Evolutionary conservation across 2,113 vertebrate genomes (phyloP), one percentile per base, ranked within the genome.

Genomic region (Mirza zaza): DNA sequence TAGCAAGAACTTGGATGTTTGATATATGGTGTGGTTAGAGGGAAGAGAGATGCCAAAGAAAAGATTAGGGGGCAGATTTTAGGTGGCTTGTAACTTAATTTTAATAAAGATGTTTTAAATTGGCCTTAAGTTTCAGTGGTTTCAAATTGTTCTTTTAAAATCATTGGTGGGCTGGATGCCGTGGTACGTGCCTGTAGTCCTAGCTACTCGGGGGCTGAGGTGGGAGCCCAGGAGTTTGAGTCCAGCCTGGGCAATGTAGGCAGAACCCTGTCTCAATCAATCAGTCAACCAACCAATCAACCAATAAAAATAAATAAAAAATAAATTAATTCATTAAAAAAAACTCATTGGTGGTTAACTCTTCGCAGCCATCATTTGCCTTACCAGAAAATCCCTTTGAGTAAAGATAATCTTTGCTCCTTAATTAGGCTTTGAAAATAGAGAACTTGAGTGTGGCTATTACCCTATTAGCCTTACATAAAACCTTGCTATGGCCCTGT

Each of bases 361-460:
- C 76, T 83, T 96, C 29, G 42, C 10, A 55, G 5, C 59, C 27
- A 87, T 52, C 39, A 83, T 83, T 94, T 82, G 87, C 68, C 59
- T 61, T 91, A 87, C 12, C 32, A 61, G 21, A 88, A n/a, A 70
- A 50, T 94, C 20, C 14, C 12, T 89, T 75, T 93, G 85, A 2
- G 68, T 91, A 59, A 6, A 91, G 77, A 57, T 91, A 75, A 75
- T 76, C 27, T 82, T 87, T 76, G 17, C 68, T 80, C 36, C 17
- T 27, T 75, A 65, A n/a, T 71, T 79, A 76, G n/a, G 13, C 91
- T 96, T 91, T 75, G 59, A 76, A 86, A 94, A 76, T 36, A 83
- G 34, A 82, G 50, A 52, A 70, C 27, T 52, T 87, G 17, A 93
- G 39, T 34, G 34, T 65, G 36, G 21, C 25, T 91, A 0, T 90